Percentiles rank a stretch among this genome's conserved stretches.
phyloP scores from a whole-genome alignment of 2,113 vertebrate species.

The Crotophaga sulcirostris region DNA sequence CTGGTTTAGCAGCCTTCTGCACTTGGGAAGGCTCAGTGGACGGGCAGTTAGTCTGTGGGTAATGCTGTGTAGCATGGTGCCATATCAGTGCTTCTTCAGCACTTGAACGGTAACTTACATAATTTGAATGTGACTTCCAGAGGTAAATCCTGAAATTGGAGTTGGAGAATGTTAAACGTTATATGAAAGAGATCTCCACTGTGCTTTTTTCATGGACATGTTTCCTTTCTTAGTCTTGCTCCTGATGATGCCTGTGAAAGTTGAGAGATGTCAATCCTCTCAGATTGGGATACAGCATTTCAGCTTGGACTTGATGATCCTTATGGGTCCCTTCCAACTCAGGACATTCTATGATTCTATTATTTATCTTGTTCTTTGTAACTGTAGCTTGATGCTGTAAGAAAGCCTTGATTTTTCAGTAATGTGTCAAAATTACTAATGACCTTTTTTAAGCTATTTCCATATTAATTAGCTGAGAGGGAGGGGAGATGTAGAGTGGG shows the following conservation, averaged over 20 bases:
- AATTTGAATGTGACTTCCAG: neutral
- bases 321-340: no score
- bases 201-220: accelerated
- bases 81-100: neutral
- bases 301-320: no score
- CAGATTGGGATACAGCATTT: accelerated
- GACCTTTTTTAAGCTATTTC: neutral
- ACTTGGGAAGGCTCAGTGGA: neutral
- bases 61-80: neutral
- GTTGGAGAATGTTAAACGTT: accelerated
- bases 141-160: neutral
- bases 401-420: neutral
- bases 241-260: neutral
- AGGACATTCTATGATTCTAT: no score
- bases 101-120: accelerated
- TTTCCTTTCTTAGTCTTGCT: neutral
- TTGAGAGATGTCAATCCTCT: neutral
- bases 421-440: neutral
- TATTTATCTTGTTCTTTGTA: neutral
- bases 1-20: neutral
- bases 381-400: neutral
- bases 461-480: neutral
- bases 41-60: neutral
- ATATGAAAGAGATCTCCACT: neutral
- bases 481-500: neutral